These are phyloP conservation scores for Porites evermanni DNA, from an alignment of 92 coral and sea anemone species.

Conservation along the genomic window DNA sequence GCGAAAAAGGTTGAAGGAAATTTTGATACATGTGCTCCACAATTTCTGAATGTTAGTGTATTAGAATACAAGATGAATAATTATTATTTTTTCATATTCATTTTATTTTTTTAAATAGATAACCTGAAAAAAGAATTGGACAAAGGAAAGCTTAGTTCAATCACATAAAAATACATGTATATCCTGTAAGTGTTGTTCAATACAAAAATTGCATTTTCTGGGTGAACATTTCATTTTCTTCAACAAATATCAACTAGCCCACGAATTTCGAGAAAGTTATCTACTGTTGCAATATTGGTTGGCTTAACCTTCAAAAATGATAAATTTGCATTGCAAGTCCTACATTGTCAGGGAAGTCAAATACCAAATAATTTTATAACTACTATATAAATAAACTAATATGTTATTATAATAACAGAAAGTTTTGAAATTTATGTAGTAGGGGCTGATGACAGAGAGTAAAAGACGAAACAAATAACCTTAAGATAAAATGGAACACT, in stretches of 20 bases:
- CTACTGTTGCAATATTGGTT: neutral
- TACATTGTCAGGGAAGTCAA: neutral
- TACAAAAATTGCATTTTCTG: conserved; percentile 20
- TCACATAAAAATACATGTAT: too few relatives aligned
- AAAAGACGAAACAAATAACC: neutral
- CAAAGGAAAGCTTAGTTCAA: too few relatives aligned
- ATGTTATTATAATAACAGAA: neutral
- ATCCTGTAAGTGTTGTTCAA: too few relatives aligned
- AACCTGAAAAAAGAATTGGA: too few relatives aligned
- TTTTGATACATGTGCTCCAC: neutral
- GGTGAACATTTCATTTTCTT: conserved; percentile 1
- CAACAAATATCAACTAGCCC: neutral
- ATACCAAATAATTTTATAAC: neutral
- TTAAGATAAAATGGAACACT: too few relatives aligned
- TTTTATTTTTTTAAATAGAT: too few relatives aligned
- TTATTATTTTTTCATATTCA: neutral
- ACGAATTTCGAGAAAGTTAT: neutral
- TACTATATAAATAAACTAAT: too few relatives aligned
- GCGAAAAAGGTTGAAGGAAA: neutral
- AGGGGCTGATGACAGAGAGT: neutral
- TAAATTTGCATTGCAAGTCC: neutral
- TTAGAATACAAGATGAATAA: too few relatives aligned
- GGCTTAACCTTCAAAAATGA: neutral
- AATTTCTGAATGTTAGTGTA: too few relatives aligned
- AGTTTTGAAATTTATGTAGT: neutral